These are phyloP conservation scores for Cyprinodon variegatus DNA, from an alignment of 2,113 vertebrate species.

Conservation along the genomic window DNA sequence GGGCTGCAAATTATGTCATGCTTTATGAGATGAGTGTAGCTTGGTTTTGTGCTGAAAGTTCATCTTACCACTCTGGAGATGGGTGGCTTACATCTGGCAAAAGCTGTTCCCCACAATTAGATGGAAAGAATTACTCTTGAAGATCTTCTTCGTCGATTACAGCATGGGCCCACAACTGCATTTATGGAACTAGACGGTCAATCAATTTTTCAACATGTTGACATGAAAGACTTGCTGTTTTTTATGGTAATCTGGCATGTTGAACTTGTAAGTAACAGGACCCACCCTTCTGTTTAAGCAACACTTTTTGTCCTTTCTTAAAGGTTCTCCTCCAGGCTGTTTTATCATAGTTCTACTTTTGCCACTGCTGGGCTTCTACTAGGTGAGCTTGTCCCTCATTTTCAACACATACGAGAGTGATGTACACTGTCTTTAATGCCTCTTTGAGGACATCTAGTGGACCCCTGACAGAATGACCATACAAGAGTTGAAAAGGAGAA, in stretches of 20 bases:
- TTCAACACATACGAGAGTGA: background rate
- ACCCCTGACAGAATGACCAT: background rate
- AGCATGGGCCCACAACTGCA: background rate
- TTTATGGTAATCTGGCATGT: background rate
- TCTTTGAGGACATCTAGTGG: background rate
- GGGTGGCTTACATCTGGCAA: background rate
- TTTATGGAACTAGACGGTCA: background rate
- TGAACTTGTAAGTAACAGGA: background rate
- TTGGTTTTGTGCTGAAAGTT: background rate
- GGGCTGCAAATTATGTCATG: background rate
- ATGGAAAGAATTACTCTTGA: background rate
- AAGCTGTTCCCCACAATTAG: too few species aligned
- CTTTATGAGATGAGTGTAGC: background rate
- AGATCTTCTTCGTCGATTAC: background rate
- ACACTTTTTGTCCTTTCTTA: background rate
- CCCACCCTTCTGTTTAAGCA: background rate
- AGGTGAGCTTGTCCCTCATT: background rate
- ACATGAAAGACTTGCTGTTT: background rate
- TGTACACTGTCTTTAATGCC: background rate
- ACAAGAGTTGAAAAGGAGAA: constrained; percentile 8
- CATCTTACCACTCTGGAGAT: background rate
- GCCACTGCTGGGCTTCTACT: background rate
- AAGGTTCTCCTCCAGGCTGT: background rate
- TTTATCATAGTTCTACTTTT: background rate
- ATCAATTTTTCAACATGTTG: background rate